Conservation (phyloP, 2,888 invertebrate genomes). For the Electrophaes corylata region DNA sequence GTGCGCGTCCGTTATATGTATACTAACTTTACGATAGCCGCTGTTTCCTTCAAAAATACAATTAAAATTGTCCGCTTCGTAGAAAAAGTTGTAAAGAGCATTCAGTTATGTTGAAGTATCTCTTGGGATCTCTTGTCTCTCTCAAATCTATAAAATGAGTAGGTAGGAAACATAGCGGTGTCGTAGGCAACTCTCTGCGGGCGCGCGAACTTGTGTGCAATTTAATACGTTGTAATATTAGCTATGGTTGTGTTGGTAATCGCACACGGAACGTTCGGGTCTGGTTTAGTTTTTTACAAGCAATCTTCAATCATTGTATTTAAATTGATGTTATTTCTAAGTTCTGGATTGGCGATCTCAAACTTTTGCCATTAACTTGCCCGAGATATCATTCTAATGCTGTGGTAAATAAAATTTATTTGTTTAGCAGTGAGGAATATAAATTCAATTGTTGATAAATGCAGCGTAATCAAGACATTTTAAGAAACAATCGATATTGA, state of each 20-base stretch:
- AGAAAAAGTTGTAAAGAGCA: neutral
- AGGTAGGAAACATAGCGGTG: conserved; percentile 6
- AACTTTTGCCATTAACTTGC: conserved; percentile 10
- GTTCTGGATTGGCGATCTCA: conserved; percentile 25
- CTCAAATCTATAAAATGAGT: neutral
- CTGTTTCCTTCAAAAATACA: conserved; percentile 20
- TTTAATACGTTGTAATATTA: conserved; percentile 59
- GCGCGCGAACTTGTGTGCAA: conserved; percentile 68
- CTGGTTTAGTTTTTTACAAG: conserved; percentile 20
- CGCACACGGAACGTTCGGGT: conserved; percentile 52
- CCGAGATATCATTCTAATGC: neutral
- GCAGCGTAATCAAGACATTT: neutral
- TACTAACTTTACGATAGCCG: conserved; percentile 27
- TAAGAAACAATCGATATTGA: neutral
- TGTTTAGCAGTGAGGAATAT: conserved; percentile 4
- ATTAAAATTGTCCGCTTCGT: neutral
- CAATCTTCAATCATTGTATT: conserved; percentile 29
- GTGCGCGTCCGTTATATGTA: conserved; percentile 44
- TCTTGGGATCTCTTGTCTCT: neutral
- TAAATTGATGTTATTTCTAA: conserved; percentile 21
- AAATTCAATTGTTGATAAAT: neutral
- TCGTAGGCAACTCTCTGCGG: conserved; percentile 21
- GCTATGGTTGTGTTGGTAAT: conserved; percentile 67
- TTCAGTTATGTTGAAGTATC: neutral
- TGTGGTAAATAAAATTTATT: neutral